phyloP scores from a whole-genome alignment of 2,888 invertebrate genomes.

The Leptarthrus brevirostris region DNA sequence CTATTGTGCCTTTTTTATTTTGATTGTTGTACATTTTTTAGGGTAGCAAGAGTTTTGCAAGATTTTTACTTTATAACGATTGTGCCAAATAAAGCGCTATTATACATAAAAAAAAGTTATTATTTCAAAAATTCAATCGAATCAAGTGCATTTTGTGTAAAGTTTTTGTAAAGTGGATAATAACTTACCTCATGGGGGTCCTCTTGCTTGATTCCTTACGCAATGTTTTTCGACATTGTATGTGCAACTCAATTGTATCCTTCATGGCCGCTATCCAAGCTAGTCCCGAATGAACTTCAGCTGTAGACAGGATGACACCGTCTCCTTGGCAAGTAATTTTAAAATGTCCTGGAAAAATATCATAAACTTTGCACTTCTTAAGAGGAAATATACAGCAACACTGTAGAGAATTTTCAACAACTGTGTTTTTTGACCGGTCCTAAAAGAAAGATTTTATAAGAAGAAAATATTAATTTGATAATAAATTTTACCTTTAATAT shows the following conservation, averaged over 20 bases:
- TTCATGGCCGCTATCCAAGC: slow-evolving; percentile 72
- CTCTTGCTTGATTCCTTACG: slow-evolving; percentile 75
- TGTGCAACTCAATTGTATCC: slow-evolving; percentile 70
- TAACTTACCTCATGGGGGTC: slow-evolving; percentile 68
- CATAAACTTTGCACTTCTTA: slow-evolving; percentile 75
- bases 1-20: no score
- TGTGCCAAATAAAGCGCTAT: no score
- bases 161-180: no score
- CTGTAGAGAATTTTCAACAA: slow-evolving; percentile 72
- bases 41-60: no score
- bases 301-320: slow-evolving; percentile 71
- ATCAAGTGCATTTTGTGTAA: no score
- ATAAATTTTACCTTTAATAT: slow-evolving; percentile 66
- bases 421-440: slow-evolving; percentile 67
- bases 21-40: no score
- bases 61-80: no score
- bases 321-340: slow-evolving; percentile 72
- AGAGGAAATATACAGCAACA: slow-evolving; percentile 77
- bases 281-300: slow-evolving; percentile 69
- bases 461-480: no score
- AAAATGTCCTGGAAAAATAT: slow-evolving; percentile 72
- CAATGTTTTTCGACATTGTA: slow-evolving; percentile 72
- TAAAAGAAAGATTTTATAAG: slow-evolving; percentile 25
- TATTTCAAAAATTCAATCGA: no score
- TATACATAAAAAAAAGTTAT: no score